A percentile compares a stretch with the other conserved stretches of the same genome.
phyloP scores from a whole-genome alignment of 2,888 invertebrate genomes.

The Drosophila flavopinicola region DNA sequence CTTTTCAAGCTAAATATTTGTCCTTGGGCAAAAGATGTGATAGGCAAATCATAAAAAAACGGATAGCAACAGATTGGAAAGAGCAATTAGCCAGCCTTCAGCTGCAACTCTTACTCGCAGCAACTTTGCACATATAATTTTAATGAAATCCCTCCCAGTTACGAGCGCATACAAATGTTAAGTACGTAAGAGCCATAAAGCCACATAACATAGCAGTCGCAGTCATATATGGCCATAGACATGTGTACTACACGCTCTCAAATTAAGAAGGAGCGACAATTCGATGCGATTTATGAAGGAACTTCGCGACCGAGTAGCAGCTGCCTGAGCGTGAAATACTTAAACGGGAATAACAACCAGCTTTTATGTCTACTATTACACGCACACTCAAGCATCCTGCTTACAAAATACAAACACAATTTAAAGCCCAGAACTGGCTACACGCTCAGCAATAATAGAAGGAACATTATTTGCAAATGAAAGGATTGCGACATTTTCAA shows the following conservation, averaged over 20 bases:
- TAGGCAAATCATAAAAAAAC: constrained; percentile 15
- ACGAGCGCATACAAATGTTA: constrained; percentile 24
- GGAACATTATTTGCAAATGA: constrained; percentile 18
- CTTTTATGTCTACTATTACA: constrained; percentile 4
- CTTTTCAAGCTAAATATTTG: constrained; percentile 26
- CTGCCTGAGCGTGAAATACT: constrained; percentile 28
- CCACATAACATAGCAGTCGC: constrained; percentile 12
- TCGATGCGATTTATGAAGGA: constrained; percentile 59
- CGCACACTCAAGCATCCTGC: constrained; percentile 5
- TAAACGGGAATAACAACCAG: constrained; percentile 8
- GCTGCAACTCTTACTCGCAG: neutral
- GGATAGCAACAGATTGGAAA: constrained; percentile 1
- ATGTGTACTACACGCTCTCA: constrained; percentile 57
- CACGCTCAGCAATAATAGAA: constrained; percentile 7
- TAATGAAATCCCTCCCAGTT: constrained; percentile 27
- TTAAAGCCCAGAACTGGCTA: neutral
- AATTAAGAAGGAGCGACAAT: constrained; percentile 54
- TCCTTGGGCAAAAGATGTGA: neutral
- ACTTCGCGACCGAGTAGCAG: constrained; percentile 21
- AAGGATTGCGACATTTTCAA: constrained; percentile 25
- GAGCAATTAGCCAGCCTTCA: constrained; percentile 40
- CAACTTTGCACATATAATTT: constrained; percentile 46
- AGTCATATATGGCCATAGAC: constrained; percentile 25
- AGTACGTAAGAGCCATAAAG: constrained; percentile 28
- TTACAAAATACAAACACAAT: constrained; percentile 9